phyloP scores from a whole-genome alignment of 2,113 vertebrate genomes.

The Arvicanthis niloticus region DNA sequence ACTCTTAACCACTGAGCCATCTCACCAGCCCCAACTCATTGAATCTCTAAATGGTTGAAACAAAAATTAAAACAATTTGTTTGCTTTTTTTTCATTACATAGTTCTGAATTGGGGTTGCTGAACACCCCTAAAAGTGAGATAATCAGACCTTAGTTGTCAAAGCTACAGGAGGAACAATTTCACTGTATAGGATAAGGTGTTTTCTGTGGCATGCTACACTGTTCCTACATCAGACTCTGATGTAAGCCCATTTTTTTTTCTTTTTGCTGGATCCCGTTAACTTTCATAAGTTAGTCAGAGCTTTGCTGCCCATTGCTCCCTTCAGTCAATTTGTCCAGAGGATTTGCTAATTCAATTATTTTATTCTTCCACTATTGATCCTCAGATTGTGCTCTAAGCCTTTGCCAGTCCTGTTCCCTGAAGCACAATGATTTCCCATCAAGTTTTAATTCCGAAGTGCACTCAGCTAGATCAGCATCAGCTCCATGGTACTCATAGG shows the following conservation, averaged over 20 bases:
- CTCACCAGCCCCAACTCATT: background rate
- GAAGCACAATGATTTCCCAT: constrained; percentile 70
- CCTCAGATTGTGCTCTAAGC: constrained; percentile 44
- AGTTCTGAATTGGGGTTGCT: background rate
- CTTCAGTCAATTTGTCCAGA: constrained; percentile 63
- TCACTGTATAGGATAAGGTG: background rate
- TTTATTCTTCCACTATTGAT: constrained; percentile 79
- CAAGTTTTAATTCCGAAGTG: constrained; percentile 71
- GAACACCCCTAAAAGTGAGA: background rate
- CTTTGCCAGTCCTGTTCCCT: constrained; percentile 52
- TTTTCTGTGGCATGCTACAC: background rate
- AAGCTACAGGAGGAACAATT: background rate
- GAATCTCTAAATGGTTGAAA: background rate
- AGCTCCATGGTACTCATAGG: constrained; percentile 58
- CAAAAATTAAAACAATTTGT: constrained; percentile 11
- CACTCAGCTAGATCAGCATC: constrained; percentile 71
- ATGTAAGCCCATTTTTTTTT: background rate
- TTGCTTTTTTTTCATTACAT: constrained; percentile 3
- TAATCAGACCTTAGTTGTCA: background rate
- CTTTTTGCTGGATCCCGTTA: constrained; percentile 28
- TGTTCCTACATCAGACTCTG: background rate
- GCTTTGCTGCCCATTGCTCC: background rate
- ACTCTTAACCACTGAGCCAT: background rate
- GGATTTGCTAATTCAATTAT: constrained; percentile 79
- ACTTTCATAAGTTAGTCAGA: constrained; percentile 6